A percentile compares a stretch with the other conserved stretches of the same genome.
phyloP scores from a whole-genome alignment of 2,113 vertebrate species.

The Antidorcas marsupialis region DNA sequence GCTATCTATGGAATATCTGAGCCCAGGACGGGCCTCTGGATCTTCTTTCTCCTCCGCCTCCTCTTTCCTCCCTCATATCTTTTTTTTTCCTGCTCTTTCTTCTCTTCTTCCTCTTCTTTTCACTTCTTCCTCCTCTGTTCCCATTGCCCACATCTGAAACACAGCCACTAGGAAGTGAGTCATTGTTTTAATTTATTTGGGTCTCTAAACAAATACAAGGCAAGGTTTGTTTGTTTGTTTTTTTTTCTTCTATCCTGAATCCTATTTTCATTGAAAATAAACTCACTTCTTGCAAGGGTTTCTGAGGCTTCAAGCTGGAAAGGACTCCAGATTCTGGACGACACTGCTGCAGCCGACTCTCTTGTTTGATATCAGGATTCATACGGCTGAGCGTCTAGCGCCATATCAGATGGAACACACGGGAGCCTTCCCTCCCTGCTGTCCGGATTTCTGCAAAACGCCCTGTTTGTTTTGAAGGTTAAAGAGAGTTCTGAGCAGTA shows the following conservation, averaged over 20 bases:
- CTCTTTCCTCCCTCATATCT: not conserved
- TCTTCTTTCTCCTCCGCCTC: not conserved
- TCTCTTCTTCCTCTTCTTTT: not conserved
- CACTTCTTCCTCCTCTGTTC: not conserved
- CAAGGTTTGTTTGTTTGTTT: not conserved
- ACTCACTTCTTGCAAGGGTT: not conserved
- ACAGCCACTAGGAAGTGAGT: not conserved
- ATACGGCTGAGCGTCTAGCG: not conserved
- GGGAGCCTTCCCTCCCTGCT: not conserved
- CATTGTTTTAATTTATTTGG: not conserved
- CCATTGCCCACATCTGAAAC: not conserved
- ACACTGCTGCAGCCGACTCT: not conserved
- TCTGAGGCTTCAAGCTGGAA: not conserved
- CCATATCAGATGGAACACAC: not conserved
- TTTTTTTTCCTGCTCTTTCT: not conserved
- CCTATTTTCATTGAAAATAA: conserved; percentile 41
- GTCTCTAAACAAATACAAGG: not conserved
- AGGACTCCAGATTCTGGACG: not conserved
- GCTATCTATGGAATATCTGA: not conserved
- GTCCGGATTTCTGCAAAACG: conserved; percentile 1
- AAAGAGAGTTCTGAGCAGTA: conserved; percentile 12
- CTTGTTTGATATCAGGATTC: not conserved
- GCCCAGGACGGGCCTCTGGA: not conserved
- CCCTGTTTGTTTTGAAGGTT: conserved; percentile 49
- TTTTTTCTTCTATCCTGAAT: not conserved